Conservation (phyloP, 64 coral and sea anemone genomes). For the Cladopsammia gracilis region DNA sequence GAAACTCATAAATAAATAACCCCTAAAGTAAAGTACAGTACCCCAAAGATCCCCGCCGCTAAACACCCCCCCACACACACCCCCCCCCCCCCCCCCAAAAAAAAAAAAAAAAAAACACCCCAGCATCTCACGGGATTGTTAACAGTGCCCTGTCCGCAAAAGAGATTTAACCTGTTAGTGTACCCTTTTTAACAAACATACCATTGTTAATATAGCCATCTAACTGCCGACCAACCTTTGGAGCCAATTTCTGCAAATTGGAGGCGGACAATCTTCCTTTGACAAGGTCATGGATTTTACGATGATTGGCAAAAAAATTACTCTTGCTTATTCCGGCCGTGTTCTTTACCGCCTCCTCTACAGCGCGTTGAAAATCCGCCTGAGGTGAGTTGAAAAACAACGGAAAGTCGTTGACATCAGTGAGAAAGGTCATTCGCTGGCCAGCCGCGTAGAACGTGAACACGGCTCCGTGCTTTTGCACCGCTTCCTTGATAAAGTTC, state of each 20-base stretch:
- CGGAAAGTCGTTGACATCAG: slow-evolving; percentile 49
- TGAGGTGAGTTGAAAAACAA: slow-evolving; percentile 68
- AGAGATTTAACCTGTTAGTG: no score
- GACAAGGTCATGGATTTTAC: slow-evolving; percentile 62
- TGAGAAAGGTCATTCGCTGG: slow-evolving; percentile 70
- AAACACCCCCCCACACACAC: no score
- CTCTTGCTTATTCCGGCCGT: slow-evolving; percentile 45
- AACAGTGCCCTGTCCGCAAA: no score
- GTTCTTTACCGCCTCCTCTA: slow-evolving; percentile 55
- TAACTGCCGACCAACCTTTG: slow-evolving; percentile 33
- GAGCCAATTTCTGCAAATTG: slow-evolving; percentile 45
- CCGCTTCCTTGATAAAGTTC: slow-evolving; percentile 22
- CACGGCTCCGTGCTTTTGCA: slow-evolving; percentile 24
- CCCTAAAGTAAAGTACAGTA: no score
- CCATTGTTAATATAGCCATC: background rate
- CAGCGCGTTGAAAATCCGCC: slow-evolving; percentile 60
- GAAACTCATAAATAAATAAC: no score
- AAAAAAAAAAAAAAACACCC: no score
- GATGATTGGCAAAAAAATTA: slow-evolving; percentile 66
- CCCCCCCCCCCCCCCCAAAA: no score
- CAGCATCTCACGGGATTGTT: no score
- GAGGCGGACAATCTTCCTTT: slow-evolving; percentile 41
- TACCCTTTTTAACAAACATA: background rate
- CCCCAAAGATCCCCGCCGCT: no score
- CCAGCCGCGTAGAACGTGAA: slow-evolving; percentile 62